Evolutionary conservation across 2,113 vertebrate genomes (phyloP).

Genomic region (Nerophis ophidion): DNA sequence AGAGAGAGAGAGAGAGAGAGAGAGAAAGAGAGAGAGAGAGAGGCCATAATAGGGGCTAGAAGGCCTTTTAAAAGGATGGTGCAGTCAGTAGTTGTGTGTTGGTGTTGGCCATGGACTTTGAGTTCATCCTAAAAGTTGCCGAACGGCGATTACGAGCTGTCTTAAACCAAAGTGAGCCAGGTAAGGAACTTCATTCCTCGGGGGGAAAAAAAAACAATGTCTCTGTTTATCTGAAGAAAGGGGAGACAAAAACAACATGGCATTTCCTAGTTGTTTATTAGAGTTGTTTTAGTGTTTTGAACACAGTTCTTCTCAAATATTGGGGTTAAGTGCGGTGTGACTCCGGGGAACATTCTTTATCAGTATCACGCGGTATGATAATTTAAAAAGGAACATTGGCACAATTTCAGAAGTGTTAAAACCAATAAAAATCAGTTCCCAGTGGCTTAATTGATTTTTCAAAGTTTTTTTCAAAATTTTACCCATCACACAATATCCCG

Average conservation of each 20-base stretch:
- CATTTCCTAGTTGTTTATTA: not conserved
- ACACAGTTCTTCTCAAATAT: no score
- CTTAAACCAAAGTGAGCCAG: slow-evolving; percentile 44
- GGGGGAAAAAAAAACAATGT: not conserved
- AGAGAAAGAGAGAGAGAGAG: no score
- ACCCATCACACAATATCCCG: no score
- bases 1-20: no score
- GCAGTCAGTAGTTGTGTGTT: slow-evolving; percentile 10
- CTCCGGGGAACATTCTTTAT: no score
- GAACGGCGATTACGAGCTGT: slow-evolving; percentile 52
- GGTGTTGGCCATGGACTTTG: slow-evolving; percentile 52
- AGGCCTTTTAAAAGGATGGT: slow-evolving; percentile 13
- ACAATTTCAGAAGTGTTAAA: no score
- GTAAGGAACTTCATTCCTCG: slow-evolving; percentile 29
- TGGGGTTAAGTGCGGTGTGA: no score
- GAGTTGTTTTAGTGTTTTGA: not conserved
- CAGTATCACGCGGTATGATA: no score
- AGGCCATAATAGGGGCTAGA: slow-evolving; percentile 6
- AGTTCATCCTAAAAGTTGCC: slow-evolving; percentile 51
- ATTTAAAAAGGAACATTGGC: no score
- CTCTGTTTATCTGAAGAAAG: not conserved
- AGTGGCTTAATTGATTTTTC: no score
- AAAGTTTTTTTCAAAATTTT: no score
- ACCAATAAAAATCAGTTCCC: no score
- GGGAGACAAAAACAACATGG: not conserved